phyloP scores from a whole-genome alignment of 2,888 invertebrate species.

The Hypomecis punctinalis region DNA sequence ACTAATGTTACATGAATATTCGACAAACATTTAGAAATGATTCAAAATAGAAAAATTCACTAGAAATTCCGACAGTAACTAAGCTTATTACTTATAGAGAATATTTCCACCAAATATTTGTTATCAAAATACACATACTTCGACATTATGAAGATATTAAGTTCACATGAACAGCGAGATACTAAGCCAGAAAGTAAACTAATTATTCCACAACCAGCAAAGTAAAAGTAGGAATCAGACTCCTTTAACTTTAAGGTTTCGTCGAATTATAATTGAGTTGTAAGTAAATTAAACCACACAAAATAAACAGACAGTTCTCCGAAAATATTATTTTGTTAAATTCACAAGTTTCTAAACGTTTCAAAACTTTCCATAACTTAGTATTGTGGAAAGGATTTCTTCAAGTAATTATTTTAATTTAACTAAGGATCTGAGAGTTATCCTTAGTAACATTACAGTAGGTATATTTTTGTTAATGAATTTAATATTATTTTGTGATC shows the following conservation, averaged over 20 bases:
- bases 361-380: conserved; percentile 15
- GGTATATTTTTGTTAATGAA: background rate
- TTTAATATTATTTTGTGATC: no score
- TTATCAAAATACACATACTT: no score
- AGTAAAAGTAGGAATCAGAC: conserved; percentile 5
- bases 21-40: no score
- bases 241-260: background rate
- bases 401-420: conserved; percentile 28
- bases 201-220: background rate
- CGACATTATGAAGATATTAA: no score
- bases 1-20: no score
- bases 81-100: no score
- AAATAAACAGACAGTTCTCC: conserved; percentile 17
- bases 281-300: conserved; percentile 15
- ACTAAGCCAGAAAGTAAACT: background rate
- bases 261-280: conserved; percentile 16
- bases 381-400: conserved; percentile 18
- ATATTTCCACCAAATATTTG: no score
- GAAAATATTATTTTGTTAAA: conserved; percentile 22
- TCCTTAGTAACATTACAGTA: background rate
- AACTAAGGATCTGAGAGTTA: conserved; percentile 3
- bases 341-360: conserved; percentile 15
- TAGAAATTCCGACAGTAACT: no score
- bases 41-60: no score
- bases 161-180: background rate